Percentiles rank a stretch among this genome's conserved stretches.
Conservation (phyloP, 2,797 vertebrate genomes). For the Cyprinella venusta region DNA sequence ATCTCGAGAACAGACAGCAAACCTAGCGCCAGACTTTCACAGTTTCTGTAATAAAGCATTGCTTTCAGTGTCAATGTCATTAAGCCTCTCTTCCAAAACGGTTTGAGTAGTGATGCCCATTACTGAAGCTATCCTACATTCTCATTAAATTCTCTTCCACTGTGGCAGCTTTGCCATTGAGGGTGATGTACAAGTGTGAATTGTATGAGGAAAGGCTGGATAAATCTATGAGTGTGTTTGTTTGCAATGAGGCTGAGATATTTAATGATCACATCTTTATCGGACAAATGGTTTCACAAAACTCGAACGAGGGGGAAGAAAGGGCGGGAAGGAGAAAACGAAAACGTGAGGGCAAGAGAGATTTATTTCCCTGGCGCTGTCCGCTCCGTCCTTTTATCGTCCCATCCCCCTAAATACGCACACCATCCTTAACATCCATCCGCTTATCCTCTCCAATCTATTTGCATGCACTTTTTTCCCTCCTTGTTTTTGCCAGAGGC, state of each 20-base stretch:
- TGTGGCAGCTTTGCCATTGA: not conserved
- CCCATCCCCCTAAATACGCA: conserved; percentile 22
- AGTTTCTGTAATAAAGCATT: not conserved
- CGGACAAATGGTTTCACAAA: not conserved
- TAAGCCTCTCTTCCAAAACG: not conserved
- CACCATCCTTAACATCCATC: conserved; percentile 9
- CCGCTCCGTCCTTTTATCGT: not conserved
- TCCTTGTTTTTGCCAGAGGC: conserved; percentile 41
- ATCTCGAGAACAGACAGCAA: not conserved
- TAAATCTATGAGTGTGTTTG: not conserved
- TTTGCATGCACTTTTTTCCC: conserved; percentile 34
- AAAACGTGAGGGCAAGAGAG: conserved; percentile 7
- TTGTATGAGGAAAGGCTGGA: not conserved
- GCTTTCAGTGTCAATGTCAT: not conserved
- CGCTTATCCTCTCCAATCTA: conserved; percentile 16
- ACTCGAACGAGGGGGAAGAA: not conserved
- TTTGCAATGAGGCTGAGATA: not conserved
- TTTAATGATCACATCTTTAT: not conserved
- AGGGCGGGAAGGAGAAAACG: not conserved
- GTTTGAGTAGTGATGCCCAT: not conserved
- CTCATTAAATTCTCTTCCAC: not conserved
- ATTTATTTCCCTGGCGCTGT: conserved; percentile 5
- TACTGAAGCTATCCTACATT: not conserved
- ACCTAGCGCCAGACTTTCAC: not conserved
- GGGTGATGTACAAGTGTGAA: not conserved